Conservation (phyloP, 1,140 invertebrate genomes). For the Antheraea mylitta region DNA sequence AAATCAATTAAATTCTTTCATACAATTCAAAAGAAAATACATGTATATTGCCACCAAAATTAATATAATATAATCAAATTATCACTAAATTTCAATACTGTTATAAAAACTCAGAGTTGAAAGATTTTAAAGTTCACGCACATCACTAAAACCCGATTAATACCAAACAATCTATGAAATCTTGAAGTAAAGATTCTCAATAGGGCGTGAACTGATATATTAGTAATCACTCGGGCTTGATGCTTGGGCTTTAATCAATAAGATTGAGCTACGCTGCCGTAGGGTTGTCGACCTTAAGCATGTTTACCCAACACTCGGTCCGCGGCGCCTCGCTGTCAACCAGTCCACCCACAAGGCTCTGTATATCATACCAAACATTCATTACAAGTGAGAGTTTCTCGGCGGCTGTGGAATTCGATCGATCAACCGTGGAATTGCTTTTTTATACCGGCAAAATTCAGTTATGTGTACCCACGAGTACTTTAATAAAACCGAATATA, state of each 20-base stretch:
- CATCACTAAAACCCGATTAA: neutral
- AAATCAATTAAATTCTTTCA: too few relatives aligned
- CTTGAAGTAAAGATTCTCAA: constrained; percentile 19
- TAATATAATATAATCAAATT: too few relatives aligned
- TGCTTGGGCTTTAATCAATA: constrained; percentile 50
- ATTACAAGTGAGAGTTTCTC: constrained; percentile 37
- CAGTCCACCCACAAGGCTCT: constrained; percentile 61
- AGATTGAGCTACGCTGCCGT: constrained; percentile 17
- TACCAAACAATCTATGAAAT: neutral
- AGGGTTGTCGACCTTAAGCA: constrained; percentile 55
- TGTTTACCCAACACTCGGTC: constrained; percentile 48
- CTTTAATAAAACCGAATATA: too few relatives aligned
- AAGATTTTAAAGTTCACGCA: neutral
- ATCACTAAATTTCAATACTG: too few relatives aligned
- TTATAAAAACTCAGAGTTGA: too few relatives aligned
- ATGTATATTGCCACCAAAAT: too few relatives aligned
- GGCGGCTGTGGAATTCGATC: constrained; percentile 15
- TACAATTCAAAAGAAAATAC: too few relatives aligned
- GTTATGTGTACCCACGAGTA: too few relatives aligned
- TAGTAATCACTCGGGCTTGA: constrained; percentile 44
- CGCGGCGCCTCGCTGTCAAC: constrained; percentile 48
- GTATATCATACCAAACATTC: constrained; percentile 50
- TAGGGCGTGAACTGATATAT: constrained; percentile 46
- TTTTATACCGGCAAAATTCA: neutral
- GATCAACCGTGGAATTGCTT: neutral